These are phyloP conservation scores for Zosterops pallidus DNA, from an alignment of 2,113 vertebrate species.

Conservation along the genomic window DNA sequence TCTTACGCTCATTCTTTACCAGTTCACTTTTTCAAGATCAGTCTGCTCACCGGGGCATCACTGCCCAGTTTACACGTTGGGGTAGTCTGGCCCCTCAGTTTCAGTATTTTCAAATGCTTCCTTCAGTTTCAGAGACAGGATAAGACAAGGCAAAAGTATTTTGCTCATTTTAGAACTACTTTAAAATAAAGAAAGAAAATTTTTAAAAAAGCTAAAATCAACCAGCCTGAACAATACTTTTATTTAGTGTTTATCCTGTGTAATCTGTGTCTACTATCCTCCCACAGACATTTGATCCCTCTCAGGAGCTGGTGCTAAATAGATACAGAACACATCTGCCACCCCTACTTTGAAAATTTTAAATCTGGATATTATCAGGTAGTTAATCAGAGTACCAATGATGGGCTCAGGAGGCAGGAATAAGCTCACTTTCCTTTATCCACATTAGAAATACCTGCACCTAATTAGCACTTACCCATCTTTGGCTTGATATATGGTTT, in stretches of 20 bases:
- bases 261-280: neutral
- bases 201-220: neutral
- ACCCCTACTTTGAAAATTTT: neutral
- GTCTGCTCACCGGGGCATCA: neutral
- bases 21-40: neutral
- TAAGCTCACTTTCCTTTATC: neutral
- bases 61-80: neutral
- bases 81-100: neutral
- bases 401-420: neutral
- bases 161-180: neutral
- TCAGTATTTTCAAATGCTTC: neutral
- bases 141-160: neutral
- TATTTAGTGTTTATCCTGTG: neutral
- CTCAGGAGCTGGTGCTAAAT: neutral
- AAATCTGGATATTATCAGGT: neutral
- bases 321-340: neutral
- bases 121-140: neutral
- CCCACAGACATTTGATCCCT: neutral
- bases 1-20: neutral
- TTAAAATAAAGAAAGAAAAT: neutral
- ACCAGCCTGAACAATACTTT: neutral
- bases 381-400: neutral
- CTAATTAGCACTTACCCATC: neutral
- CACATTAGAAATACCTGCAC: neutral
- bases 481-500: neutral